Base-by-base conservation (phyloP, 2,888 invertebrate species). In the Drosophila macrospina region DNA sequence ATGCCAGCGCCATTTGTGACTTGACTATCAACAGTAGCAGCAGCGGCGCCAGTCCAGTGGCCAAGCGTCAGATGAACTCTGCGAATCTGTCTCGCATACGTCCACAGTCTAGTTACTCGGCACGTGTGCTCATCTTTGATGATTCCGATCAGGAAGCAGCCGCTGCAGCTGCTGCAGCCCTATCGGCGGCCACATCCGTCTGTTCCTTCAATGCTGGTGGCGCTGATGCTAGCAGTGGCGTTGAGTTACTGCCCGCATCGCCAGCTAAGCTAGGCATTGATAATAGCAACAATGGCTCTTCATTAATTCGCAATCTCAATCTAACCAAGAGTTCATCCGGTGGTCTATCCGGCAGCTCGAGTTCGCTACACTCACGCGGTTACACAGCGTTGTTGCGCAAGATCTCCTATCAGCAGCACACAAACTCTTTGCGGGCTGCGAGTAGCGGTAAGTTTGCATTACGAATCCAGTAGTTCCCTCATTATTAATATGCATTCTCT, bases 91-190 rank as follows among this genome's bases (percentile, higher is more conserved):
- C 90, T n/a, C 89, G 90, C 11, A 86, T 84, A 61, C 89, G 92
- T 91, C 94, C 94, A 70, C 93, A 94, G 89, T 94, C 94, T 85
- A 94, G 94, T 63, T 94, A 96, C 92, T 95, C 96, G 72, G 96
- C 96, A 57, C 94, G 96, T 91, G 95, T 96, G 80, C 93, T 96
- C 85, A 94, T 95, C 84, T 96, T 96, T 91, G 96, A 96, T 91
- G 96, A 96, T 92, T 94, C 94, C 54, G 94, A 95, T 89, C 93
- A 93, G 63, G 94, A 95, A 59, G 55, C 59, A 57, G 62, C 45
- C 6, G 65, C 62, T 0, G 45, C 48, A 13, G 41, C 52, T 16
- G 42, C 24, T n/a, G 34, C 54, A 10, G 32, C 54, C n/a, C 2
- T 55, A 55, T 44, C 47, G 67, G 62, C 61, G 37, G 64, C 57